Evolutionary conservation across 1,140 invertebrate genomes (phyloP).

Genomic region (Drosophila azteca): DNA sequence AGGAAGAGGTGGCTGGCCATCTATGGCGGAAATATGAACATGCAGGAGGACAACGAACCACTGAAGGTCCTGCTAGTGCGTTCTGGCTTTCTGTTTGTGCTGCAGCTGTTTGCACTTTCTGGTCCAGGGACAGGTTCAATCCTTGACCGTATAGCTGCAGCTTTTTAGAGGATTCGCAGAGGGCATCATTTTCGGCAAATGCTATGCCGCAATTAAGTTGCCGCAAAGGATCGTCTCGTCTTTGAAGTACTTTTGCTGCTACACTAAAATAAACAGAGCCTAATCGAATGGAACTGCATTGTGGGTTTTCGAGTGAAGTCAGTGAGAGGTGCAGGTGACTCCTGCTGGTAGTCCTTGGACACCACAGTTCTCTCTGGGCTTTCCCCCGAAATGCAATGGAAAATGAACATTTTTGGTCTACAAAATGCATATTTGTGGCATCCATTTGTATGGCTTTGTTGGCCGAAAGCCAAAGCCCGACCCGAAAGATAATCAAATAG

Average conservation of each 20-base stretch:
- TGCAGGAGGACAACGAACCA: too few relatives aligned
- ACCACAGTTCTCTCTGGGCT: neutral
- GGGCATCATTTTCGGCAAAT: too few relatives aligned
- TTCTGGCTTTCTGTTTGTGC: too few relatives aligned
- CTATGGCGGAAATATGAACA: too few relatives aligned
- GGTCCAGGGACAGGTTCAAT: too few relatives aligned
- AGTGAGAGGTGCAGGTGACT: neutral
- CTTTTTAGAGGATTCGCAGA: too few relatives aligned
- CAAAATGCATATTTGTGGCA: slow-evolving; percentile 50
- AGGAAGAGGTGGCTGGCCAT: too few relatives aligned
- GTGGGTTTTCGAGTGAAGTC: slow-evolving; percentile 17
- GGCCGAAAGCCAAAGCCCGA: slow-evolving; percentile 29
- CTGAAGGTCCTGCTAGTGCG: too few relatives aligned
- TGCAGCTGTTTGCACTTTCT: too few relatives aligned
- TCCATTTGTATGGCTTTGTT: slow-evolving; percentile 50
- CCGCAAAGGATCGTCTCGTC: neutral
- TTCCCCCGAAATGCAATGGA: slow-evolving; percentile 18
- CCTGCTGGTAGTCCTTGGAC: neutral
- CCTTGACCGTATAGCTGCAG: too few relatives aligned
- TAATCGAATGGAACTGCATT: slow-evolving; percentile 37
- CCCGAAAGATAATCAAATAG: slow-evolving; percentile 48
- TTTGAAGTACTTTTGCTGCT: slow-evolving; percentile 22
- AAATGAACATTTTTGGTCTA: slow-evolving; percentile 43
- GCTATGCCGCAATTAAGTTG: too few relatives aligned
- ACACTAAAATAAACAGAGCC: slow-evolving; percentile 30